phyloP scores from a whole-genome alignment of 2,797 vertebrate genomes.

The Delichon dasypus region DNA sequence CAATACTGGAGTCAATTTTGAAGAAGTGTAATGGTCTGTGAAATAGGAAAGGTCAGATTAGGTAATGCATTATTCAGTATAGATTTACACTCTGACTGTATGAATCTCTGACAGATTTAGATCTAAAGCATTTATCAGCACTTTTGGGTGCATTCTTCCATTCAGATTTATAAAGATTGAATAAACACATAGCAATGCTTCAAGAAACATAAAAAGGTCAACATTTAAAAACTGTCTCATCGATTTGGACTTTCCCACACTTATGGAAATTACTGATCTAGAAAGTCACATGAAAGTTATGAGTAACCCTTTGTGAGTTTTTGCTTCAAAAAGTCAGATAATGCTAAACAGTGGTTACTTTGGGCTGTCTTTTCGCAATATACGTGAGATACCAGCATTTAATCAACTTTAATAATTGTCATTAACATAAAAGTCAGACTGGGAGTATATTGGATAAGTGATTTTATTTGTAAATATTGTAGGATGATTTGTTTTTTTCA shows the following conservation, averaged over 20 bases:
- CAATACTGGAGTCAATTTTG: not conserved
- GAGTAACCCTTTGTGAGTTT: not conserved
- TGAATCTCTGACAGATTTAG: not conserved
- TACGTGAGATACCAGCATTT: not conserved
- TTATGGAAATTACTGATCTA: not conserved
- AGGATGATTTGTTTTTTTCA: not conserved
- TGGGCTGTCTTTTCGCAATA: not conserved
- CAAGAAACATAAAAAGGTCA: not conserved
- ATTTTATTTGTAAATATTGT: conserved; percentile 7
- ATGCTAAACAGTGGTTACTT: not conserved
- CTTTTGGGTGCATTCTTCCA: conserved; percentile 13
- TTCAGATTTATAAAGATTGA: not conserved
- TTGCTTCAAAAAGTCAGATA: not conserved
- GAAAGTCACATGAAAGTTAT: not conserved
- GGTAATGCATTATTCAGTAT: not conserved
- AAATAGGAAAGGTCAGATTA: conserved; percentile 32
- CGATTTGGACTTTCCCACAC: not conserved
- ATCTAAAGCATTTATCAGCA: not conserved
- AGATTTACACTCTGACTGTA: not conserved
- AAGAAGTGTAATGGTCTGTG: not conserved
- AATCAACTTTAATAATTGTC: not conserved
- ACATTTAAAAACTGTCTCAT: not conserved
- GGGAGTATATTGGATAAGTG: not conserved
- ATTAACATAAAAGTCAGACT: conserved; percentile 7
- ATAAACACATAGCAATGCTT: not conserved